Base-by-base conservation (phyloP, 2,888 invertebrate genomes). In the Parasteatoda lunata region DNA sequence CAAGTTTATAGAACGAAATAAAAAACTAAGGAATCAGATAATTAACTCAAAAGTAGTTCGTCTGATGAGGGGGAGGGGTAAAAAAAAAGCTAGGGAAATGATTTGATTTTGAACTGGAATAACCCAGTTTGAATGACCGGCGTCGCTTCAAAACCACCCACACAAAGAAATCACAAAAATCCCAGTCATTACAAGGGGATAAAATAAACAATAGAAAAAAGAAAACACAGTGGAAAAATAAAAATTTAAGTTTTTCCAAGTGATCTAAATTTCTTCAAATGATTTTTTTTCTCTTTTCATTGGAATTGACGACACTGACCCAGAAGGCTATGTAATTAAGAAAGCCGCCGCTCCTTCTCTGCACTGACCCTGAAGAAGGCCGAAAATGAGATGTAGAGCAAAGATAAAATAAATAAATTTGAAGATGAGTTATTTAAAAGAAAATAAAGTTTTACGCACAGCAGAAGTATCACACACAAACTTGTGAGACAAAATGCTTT, bases 241-340 rank as follows among this genome's bases (percentile, higher is more conserved):
- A 59, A 69, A 77, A 77, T 69, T 77, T 54, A 47, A 77, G 69
- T 77, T 69, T 69, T 59, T 51, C 5, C 77, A 71, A 71, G 71
- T 79, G 79, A 54, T 64, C 79, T 71, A 71, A 79, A 79, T 79
- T 71, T 79, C 71, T 8, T 13, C 13, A 64, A 64, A 64, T 64
- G 13, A 15, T 64, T 64, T 64, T 64, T 15, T n/a, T 64, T 30
- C 30, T 30, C 30, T 30, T 30, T 30, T 30, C 30, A 30, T 30
- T 30, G 30, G 30, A 30, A 30, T 30, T 82, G 77, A 84, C 71
- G 83, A 84, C 83, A 84, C 71, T 84, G 83, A 84, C 83, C 83
- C 65, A 84, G 59, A 84, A 77, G 83, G 77, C 30, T 30, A 30
- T 30, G 30, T 30, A 30, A 30, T 30, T 30, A 30, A 30, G 30